These are phyloP conservation scores for Heliangelus exortis DNA, from an alignment of 2,797 vertebrate genomes.

Conservation along the genomic window DNA sequence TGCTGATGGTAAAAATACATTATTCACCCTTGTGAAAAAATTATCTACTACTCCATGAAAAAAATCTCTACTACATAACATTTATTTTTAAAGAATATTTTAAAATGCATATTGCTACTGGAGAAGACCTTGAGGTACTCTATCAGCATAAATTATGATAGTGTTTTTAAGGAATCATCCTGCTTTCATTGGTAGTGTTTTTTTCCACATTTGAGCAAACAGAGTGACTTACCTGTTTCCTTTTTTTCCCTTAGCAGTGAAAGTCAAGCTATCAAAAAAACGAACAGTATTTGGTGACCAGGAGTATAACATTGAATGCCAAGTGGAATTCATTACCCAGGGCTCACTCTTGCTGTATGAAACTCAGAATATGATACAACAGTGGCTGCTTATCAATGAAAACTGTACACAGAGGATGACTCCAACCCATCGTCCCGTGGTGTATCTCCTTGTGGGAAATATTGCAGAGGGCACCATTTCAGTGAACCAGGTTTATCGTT, in stretches of 20 bases:
- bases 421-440: slow-evolving; percentile 78
- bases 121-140: neutral
- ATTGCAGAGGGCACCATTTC: slow-evolving; percentile 78
- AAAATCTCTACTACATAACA: neutral
- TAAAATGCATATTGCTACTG: neutral
- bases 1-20: neutral
- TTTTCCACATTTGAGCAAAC: neutral
- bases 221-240: neutral
- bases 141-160: neutral
- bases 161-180: neutral
- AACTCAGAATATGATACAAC: slow-evolving; percentile 84
- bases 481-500: slow-evolving; percentile 83
- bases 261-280: slow-evolving; percentile 84
- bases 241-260: slow-evolving; percentile 76
- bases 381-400: slow-evolving; percentile 90
- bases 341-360: slow-evolving; percentile 86
- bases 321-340: slow-evolving; percentile 86
- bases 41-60: neutral
- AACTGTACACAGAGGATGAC: slow-evolving; percentile 79
- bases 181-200: neutral
- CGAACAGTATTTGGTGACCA: slow-evolving; percentile 73
- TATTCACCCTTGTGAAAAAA: neutral
- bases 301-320: slow-evolving; percentile 84
- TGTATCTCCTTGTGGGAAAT: slow-evolving; percentile 85
- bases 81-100: neutral